Evolutionary conservation across 2,113 vertebrate genomes (phyloP), one percentile per base, ranked within the genome.

Genomic region (Eleginops maclovinus): DNA sequence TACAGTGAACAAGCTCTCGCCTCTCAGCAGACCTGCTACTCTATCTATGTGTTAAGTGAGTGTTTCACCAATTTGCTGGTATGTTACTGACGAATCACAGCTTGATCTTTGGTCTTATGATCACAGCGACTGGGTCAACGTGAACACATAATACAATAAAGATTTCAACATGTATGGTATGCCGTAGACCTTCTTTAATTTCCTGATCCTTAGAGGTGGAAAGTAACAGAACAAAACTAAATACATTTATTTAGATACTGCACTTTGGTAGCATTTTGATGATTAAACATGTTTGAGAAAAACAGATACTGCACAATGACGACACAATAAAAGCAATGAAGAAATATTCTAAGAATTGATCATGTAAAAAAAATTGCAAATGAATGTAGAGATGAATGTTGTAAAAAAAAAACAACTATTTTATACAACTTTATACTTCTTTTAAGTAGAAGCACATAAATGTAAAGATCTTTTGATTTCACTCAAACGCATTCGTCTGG

Each of bases 1-100:
- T 83, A 88, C 87, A 89, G 87, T 75, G 81, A 91, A 92, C 86
- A 87, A 78, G 85, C 72, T 91, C 51, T 87, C 85, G 43, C 89
- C 87, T 90, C 83, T 80, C 79, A 88, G 75, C 68, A 79, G 80
- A 81, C 76, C 74, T 55, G 81, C 69, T 62, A 83, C 83, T 73
- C 61, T 73, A 64, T 26, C 47, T 66, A 55, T 79, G 31, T 67
- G 56, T 79, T 82, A 73, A 56, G 31, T 67, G 56, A 84, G 17
- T 24, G 40, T 69, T 77, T 26, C 65, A 22, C 61, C 81, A 69
- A 22, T 43, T 77, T 71, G 31, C 78, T 67, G 59, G 36, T 26
- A 62, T 11, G 16, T 9, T 24, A 46, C 31, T 70, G 70, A 53
- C 41, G 66, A 54, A 64, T 83, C 11, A 44, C 54, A 26, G 24